phyloP scores from a whole-genome alignment of 2,888 invertebrate species.

The Monochamus alternatus region DNA sequence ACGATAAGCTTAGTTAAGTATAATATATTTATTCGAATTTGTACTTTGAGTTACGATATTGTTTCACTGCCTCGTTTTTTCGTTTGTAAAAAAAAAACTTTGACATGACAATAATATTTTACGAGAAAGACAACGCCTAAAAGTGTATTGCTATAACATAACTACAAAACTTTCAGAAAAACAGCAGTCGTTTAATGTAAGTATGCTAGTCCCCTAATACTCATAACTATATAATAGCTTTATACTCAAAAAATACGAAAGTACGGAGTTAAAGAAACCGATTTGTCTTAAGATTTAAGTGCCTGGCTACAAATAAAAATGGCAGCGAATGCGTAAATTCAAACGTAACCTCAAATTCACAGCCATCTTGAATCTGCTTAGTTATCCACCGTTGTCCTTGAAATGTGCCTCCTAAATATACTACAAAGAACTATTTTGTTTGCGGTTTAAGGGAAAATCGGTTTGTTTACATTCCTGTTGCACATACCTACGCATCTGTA shows the following conservation, averaged over 20 bases:
- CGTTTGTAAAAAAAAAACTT: constrained; percentile 34
- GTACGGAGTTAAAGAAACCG: constrained; percentile 42
- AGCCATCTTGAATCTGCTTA: background rate
- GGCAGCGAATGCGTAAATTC: constrained; percentile 25
- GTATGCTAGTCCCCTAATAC: constrained; percentile 50
- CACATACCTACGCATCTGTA: constrained; percentile 51
- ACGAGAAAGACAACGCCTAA: constrained; percentile 38
- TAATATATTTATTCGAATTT: constrained; percentile 28
- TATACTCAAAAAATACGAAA: constrained; percentile 42
- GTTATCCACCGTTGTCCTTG: constrained; percentile 6
- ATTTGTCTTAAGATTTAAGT: constrained; percentile 30
- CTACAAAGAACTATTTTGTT: constrained; percentile 8
- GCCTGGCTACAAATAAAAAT: constrained; percentile 23
- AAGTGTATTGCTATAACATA: constrained; percentile 28
- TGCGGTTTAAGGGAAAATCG: constrained; percentile 35
- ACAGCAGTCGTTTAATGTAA: constrained; percentile 43
- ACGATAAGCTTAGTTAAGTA: constrained; percentile 41
- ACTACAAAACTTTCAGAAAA: constrained; percentile 27
- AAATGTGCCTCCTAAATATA: constrained; percentile 21
- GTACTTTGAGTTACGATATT: constrained; percentile 30
- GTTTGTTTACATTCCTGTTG: constrained; percentile 42
- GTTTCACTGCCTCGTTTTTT: constrained; percentile 50
- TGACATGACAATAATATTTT: constrained; percentile 51
- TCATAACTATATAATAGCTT: constrained; percentile 50
- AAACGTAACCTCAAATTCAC: constrained; percentile 10